A percentile compares a stretch with the other conserved stretches of the same genome.
These are phyloP conservation scores for Anas bernieri DNA, from an alignment of 2,797 vertebrate species.

Conservation along the genomic window DNA sequence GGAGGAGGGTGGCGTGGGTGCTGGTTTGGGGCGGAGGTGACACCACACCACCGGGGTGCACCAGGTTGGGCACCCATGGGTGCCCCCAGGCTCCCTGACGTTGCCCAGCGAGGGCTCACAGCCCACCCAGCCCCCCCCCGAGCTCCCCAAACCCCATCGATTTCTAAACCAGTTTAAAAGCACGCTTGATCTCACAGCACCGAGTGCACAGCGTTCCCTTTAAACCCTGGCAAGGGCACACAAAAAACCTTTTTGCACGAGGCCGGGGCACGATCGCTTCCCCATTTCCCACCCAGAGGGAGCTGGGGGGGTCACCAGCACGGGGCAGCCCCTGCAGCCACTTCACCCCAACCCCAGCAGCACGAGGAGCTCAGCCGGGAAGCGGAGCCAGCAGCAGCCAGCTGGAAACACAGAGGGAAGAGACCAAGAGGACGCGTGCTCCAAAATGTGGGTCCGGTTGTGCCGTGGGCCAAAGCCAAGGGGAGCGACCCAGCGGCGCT, in stretches of 20 bases:
- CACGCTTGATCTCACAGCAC: no score
- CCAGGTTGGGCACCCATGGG: accelerated
- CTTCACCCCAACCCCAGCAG: background rate
- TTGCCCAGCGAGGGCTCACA: background rate
- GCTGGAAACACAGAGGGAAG: constrained; percentile 21
- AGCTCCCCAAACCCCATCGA: no score
- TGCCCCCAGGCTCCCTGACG: accelerated
- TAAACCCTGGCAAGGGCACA: accelerated
- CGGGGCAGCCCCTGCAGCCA: background rate
- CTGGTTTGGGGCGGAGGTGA: background rate
- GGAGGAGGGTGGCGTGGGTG: background rate
- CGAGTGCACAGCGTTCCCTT: accelerated
- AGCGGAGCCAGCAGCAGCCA: background rate
- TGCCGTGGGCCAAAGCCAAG: background rate
- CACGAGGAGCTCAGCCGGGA: background rate
- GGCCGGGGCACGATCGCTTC: accelerated
- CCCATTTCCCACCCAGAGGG: background rate
- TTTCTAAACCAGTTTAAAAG: background rate
- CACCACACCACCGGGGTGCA: accelerated
- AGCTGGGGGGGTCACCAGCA: background rate
- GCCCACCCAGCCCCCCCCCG: no score
- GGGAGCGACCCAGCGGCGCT: background rate
- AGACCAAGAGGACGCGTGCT: constrained; percentile 50
- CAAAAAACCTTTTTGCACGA: background rate
- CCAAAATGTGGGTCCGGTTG: background rate